Evolutionary conservation across 92 coral and sea anemone genomes (phyloP), one percentile per base, ranked within the genome.

Genomic region (Zoanthus sansibaricus): DNA sequence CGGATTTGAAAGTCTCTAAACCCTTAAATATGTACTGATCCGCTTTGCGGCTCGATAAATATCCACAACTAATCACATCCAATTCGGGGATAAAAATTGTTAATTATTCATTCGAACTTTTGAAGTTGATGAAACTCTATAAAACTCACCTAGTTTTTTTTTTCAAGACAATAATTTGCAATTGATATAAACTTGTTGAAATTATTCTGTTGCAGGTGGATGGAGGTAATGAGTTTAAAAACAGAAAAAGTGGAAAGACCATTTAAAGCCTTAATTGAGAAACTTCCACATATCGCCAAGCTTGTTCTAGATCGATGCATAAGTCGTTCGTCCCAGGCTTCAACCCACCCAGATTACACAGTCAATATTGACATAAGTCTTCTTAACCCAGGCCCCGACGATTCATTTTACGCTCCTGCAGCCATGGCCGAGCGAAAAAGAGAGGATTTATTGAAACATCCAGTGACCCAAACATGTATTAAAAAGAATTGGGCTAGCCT

Each of bases 391-490:
- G 87, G 92, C 51, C 91, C 93, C 6, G 91, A 82, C 69, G 90
- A 90, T 25, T 76, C 90, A 32, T 92, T 90, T 67, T 86, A 76
- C 17, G 98, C 90, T 11, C 93, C 95, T 0, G 73, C 74, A 2
- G 68, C 33, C 54, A 94, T 94, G 95, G 96, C 95, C 10, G 88
- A 86, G 15, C 59, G 91, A 51, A 87, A 92, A 20, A 93, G 94
- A 16, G 98, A 96, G 69, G 89, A 89, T 16, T 88, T 96, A 7
- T 86, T 96, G 11, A 92, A 93, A 62, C 98, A 96, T 76, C 75
- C 91, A 33, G 91, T 96, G 9, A 89, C 95, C n/a, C 94, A 94
- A 32, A 84, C 91, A 31, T 78, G 93, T 7, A 77, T 96, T 16
- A 78, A 91, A 13, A 88, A 87, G 83, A 96, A 94, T 76, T 96